A percentile compares a stretch with the other conserved stretches of the same genome.
Evolutionary conservation across 2,797 vertebrate species (phyloP).

Genomic region (Pangasius djambal): DNA sequence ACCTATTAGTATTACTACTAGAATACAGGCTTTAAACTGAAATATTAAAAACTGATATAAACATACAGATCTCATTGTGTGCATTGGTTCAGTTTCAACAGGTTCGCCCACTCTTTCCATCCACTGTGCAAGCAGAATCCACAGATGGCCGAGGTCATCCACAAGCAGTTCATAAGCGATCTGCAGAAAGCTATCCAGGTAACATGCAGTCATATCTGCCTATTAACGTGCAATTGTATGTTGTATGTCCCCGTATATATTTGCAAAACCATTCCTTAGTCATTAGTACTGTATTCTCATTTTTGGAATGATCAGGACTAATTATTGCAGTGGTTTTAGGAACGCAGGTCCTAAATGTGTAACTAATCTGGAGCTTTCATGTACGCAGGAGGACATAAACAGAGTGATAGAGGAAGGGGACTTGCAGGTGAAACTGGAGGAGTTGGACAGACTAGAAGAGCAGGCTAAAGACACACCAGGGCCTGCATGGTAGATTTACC

Average conservation of each 20-base stretch:
- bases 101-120: slow-evolving; percentile 82
- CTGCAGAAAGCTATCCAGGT: slow-evolving; percentile 81
- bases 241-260: not conserved
- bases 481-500: slow-evolving; percentile 78
- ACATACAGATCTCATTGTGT: not conserved
- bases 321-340: not conserved
- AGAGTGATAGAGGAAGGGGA: slow-evolving; percentile 85
- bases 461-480: slow-evolving; percentile 69
- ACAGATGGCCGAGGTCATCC: slow-evolving; percentile 79
- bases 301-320: not conserved
- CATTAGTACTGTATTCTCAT: not conserved
- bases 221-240: too few species aligned
- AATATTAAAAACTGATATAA: not conserved
- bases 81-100: slow-evolving; percentile 77
- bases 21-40: not conserved
- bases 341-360: not conserved
- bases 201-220: not conserved
- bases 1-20: not conserved
- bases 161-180: slow-evolving; percentile 84
- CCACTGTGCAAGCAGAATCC: slow-evolving; percentile 82
- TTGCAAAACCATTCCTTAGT: not conserved
- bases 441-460: slow-evolving; percentile 83
- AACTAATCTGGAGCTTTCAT: slow-evolving; percentile 35
- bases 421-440: slow-evolving; percentile 80
- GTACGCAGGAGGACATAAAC: slow-evolving; percentile 82